Evolutionary conservation across 1,140 invertebrate genomes (phyloP), one percentile per base, ranked within the genome.

Genomic region (Euwallacea fornicatus): DNA sequence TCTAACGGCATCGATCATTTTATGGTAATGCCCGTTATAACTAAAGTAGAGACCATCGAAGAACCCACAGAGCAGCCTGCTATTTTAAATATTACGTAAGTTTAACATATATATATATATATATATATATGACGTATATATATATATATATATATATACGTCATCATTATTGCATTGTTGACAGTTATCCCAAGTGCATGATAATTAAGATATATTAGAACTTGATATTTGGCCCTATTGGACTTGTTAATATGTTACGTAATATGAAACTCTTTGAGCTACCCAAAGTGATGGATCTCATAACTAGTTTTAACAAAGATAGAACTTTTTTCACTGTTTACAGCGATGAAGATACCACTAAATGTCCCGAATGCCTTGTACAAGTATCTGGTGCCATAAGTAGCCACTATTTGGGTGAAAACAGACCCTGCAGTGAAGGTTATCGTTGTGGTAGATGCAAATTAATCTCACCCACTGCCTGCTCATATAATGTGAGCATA

Each of bases 391-490:
- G 21, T 33, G 21, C 21, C 21, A 33, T 33, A 33, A 33, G 46
- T 0, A 50, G 65, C 10, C 79, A 80, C 72, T 78, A 78, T 59
- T 11, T 73, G 44, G 69, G 74, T 0, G 63, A 47, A 13, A 76
- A 76, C 21, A 72, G 60, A 46, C 79, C 79, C 2, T 33, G 69
- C 0, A 63, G 74, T 55, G 73, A 75, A 8, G 55, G n/a, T 8
- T 74, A 74, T 13, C 66, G 53, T 46, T 80, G 79, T 68, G 21
- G 10, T 9, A 10, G 13, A 9, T 86, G 85, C 75, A 79, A 83
- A 60, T 83, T 83, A 70, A 77, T 82, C 59, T 78, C 84, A 53
- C 80, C 84, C 4, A 83, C 81, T 16, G 73, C 59, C 15, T 86
- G 85, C 80, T 61, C 71, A 21, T 67, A 56, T 55, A 60, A 66